These are phyloP conservation scores for Spermophilus dauricus DNA, from an alignment of 2,113 vertebrate genomes.

Conservation along the genomic window DNA sequence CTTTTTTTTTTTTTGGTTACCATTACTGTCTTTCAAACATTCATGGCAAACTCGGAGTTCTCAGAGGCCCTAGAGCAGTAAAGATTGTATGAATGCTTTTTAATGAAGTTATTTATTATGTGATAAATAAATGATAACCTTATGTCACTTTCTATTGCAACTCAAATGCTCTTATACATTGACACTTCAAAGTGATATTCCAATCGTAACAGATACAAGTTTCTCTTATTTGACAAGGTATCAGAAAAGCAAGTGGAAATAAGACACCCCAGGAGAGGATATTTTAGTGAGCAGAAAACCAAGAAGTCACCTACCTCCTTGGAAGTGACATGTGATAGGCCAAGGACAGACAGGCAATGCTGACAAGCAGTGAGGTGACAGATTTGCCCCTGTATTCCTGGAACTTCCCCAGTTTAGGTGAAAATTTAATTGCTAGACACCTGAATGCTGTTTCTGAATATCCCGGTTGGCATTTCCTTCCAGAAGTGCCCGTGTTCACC, in stretches of 20 bases:
- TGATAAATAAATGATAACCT: constrained; percentile 33
- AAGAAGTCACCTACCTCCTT: neutral
- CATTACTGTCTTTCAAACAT: neutral
- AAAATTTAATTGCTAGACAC: neutral
- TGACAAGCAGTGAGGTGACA: neutral
- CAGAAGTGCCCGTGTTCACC: neutral
- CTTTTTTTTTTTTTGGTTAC: neutral
- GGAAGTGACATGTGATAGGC: neutral
- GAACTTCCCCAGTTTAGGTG: neutral
- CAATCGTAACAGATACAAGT: neutral
- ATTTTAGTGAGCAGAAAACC: neutral
- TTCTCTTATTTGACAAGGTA: constrained; percentile 50
- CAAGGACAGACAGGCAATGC: neutral
- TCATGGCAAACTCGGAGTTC: neutral
- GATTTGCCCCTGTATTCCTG: neutral
- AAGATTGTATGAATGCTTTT: neutral
- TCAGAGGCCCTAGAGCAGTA: neutral
- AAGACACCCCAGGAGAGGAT: neutral
- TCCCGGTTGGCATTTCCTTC: neutral
- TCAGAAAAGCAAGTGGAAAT: neutral
- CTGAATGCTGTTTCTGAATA: neutral
- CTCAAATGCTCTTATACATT: constrained; percentile 36
- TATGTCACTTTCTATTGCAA: constrained; percentile 3
- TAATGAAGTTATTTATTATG: constrained; percentile 13
- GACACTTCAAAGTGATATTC: constrained; percentile 15